Conservation (phyloP, 1,140 invertebrate species). For the Pogonognathellus flavescens region DNA sequence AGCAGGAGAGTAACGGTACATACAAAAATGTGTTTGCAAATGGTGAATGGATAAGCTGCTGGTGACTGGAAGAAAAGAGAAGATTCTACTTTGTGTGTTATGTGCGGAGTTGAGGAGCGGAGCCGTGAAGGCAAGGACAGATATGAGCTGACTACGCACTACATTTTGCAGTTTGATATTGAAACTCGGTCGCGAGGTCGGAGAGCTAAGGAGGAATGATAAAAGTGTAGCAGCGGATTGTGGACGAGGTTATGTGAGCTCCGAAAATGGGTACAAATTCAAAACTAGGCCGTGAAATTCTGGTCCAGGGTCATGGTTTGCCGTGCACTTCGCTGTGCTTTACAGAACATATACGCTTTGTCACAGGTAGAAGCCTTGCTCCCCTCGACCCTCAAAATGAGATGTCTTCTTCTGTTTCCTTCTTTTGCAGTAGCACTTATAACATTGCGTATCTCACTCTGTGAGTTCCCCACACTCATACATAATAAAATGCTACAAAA, state of each 20-base stretch:
- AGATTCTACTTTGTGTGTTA: slow-evolving; percentile 13
- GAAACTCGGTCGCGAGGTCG: slow-evolving; percentile 29
- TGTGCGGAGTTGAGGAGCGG: not conserved
- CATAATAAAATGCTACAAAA: too few species aligned
- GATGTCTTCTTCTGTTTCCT: slow-evolving; percentile 11
- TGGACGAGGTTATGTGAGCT: slow-evolving; percentile 32
- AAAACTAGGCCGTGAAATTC: slow-evolving; percentile 37
- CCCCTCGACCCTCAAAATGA: slow-evolving; percentile 49
- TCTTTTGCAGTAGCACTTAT: not conserved
- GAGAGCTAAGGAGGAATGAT: slow-evolving; percentile 3
- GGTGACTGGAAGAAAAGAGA: slow-evolving; percentile 3
- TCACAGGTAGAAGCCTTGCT: slow-evolving; percentile 22
- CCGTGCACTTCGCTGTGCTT: not conserved
- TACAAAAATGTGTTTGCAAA: too few species aligned
- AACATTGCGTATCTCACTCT: not conserved
- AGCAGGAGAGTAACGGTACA: too few species aligned
- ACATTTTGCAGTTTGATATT: slow-evolving; percentile 8
- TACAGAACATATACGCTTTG: not conserved
- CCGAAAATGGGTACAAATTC: slow-evolving; percentile 46
- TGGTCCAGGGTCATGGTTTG: slow-evolving; percentile 24
- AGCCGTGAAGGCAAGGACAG: not conserved
- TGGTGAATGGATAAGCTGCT: not conserved
- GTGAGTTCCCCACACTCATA: too few species aligned
- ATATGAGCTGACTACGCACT: slow-evolving; percentile 15
- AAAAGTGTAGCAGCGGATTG: not conserved